Base-by-base conservation (phyloP, 2,888 invertebrate genomes). In the Agonopterix alstromeriana region DNA sequence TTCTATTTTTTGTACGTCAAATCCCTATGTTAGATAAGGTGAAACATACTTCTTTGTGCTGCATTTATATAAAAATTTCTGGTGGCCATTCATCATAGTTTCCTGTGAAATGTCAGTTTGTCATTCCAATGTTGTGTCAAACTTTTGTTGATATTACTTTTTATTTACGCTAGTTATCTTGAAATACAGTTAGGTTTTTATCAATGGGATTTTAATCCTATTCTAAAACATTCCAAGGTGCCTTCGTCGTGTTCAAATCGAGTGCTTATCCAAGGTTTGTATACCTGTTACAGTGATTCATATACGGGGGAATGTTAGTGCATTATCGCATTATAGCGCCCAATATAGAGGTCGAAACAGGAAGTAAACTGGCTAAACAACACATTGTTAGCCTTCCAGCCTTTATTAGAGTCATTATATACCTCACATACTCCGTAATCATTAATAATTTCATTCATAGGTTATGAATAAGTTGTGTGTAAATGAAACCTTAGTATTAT, bases 101-200 rank as follows among this genome's bases (percentile, higher is more conserved):
- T 72, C 70, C 70, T 65, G 51, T 47, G 40, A 14, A 46, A 42
- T 42, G 36, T 47, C 47, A 47, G 64, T 73, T 77, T 67, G 67
- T 69, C 70, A 74, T 63, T 57, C 63, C 70, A 57, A 61, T 66
- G 64, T 69, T 63, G 75, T 82, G 78, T 82, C 85, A 85, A 83
- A 83, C 73, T 84, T 74, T 84, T 85, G 84, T 87, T 87, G 84
- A 78, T 86, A 78, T 73, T 78, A 72, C 70, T 68, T 73, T 62
- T 69, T 65, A 70, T 47, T 70, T 65, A 66, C 65, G 60, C 60
- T 67, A 76, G 70, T 69, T 76, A 69, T 62, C 61, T 58, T 71
- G 56, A 61, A 58, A 54, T 68, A 63, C 58, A 61, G 66, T 62
- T 61, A 54, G 50, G 59, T 52, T 70, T 73, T 79, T 65, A 68